A percentile compares a stretch with the other conserved stretches of the same genome.
Evolutionary conservation across 2,113 vertebrate species (phyloP).

Genomic region (Ariopsis seemanni): DNA sequence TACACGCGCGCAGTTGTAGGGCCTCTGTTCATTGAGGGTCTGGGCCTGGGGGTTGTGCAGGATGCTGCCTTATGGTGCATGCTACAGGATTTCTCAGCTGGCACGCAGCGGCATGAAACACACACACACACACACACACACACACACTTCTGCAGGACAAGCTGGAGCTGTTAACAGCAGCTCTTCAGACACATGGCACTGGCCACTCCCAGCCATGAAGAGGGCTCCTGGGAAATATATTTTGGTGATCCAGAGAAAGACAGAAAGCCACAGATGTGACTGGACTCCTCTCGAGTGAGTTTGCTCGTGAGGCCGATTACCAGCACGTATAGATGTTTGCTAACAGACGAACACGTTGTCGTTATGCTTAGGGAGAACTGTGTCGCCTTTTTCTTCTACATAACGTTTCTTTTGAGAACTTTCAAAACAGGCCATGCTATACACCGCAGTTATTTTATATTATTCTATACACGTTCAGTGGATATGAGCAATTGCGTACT

Average conservation of each 20-base stretch:
- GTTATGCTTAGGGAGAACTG: neutral
- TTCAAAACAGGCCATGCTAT: too few relatives aligned
- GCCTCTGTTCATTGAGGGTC: conserved; percentile 14
- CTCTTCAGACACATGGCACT: conserved; percentile 20
- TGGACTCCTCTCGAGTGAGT: neutral
- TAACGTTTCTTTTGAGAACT: too few relatives aligned
- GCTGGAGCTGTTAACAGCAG: conserved; percentile 20
- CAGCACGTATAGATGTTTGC: neutral
- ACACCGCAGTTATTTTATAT: too few relatives aligned
- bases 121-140: neutral
- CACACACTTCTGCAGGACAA: conserved; percentile 20
- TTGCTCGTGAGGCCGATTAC: neutral
- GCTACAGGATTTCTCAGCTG: conserved; percentile 23
- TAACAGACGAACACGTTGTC: neutral
- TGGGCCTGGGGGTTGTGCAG: conserved; percentile 13
- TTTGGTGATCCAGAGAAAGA: conserved; percentile 26
- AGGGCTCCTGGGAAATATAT: conserved; percentile 29
- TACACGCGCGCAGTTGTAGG: neutral
- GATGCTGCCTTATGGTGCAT: neutral
- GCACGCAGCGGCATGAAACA: neutral
- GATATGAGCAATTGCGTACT: too few relatives aligned
- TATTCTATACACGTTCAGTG: too few relatives aligned
- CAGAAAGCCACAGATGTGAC: conserved; percentile 24
- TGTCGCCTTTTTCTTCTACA: neutral
- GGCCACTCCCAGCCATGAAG: conserved; percentile 32